Percentiles rank a stretch among this genome's conserved stretches.
phyloP scores from a whole-genome alignment of 2,113 vertebrate species.

The Hypomesus transpacificus region DNA sequence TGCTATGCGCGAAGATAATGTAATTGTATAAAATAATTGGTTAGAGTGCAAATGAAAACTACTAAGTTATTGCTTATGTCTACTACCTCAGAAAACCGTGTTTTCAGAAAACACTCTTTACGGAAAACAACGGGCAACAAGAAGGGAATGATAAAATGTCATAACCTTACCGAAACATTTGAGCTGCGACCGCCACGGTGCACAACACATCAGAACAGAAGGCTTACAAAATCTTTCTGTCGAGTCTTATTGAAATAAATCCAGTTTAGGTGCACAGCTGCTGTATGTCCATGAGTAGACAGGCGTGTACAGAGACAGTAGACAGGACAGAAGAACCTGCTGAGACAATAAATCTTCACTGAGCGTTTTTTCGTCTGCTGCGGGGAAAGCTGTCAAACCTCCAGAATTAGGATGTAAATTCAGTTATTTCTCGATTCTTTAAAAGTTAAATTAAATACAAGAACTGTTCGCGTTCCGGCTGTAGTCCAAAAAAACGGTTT shows the following conservation, averaged over 20 bases:
- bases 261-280: conserved; percentile 44
- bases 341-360: conserved; percentile 61
- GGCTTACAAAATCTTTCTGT: conserved; percentile 32
- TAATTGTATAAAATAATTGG: no score
- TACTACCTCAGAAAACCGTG: no score
- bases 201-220: conserved; percentile 42
- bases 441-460: conserved; percentile 47
- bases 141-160: conserved; percentile 12
- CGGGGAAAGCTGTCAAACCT: conserved; percentile 48
- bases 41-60: no score
- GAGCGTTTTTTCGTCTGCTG: conserved; percentile 46
- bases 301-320: conserved; percentile 17
- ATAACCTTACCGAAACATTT: conserved; percentile 60
- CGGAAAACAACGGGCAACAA: conserved; percentile 18
- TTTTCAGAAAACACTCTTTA: no score
- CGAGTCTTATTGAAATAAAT: conserved; percentile 47
- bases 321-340: conserved; percentile 48
- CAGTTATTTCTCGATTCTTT: conserved; percentile 49
- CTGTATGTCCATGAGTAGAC: conserved; percentile 35
- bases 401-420: conserved; percentile 24
- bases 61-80: no score
- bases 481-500: conserved; percentile 36
- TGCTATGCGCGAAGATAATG: no score
- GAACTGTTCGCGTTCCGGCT: conserved; percentile 30
- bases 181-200: conserved; percentile 48